Evolutionary conservation across 2,113 vertebrate species (phyloP).

Genomic region (Herpetotheres cachinnans): DNA sequence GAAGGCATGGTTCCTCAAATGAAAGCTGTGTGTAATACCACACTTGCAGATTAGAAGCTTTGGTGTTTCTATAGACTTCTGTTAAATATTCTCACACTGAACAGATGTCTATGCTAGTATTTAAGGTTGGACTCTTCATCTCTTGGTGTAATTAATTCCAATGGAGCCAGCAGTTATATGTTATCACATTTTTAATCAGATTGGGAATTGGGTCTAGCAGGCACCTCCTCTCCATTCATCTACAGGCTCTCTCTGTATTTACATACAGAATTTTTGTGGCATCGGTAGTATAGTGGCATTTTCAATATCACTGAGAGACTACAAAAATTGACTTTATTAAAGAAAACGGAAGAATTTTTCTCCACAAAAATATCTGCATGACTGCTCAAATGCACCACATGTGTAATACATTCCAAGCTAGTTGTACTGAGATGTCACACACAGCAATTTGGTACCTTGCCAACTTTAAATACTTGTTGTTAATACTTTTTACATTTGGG

Average conservation of each 20-base stretch:
- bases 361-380: not conserved
- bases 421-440: not conserved
- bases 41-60: not conserved
- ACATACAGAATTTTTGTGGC: not conserved
- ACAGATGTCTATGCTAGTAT: not conserved
- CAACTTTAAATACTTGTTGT: not conserved
- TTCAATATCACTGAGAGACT: not conserved
- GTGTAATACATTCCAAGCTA: not conserved
- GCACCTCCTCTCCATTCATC: not conserved
- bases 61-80: not conserved
- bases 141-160: not conserved
- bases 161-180: not conserved
- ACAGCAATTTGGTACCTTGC: not conserved
- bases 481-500: not conserved
- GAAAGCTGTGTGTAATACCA: not conserved
- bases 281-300: not conserved
- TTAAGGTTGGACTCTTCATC: not conserved
- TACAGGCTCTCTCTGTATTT: not conserved
- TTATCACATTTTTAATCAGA: not conserved
- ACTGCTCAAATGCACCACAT: not conserved
- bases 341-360: not conserved
- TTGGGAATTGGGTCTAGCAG: not conserved
- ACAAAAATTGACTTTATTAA: not conserved
- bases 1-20: not conserved
- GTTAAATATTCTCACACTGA: not conserved